Base-by-base conservation (phyloP, 2,888 invertebrate species). In the Calameuta filiformis region DNA sequence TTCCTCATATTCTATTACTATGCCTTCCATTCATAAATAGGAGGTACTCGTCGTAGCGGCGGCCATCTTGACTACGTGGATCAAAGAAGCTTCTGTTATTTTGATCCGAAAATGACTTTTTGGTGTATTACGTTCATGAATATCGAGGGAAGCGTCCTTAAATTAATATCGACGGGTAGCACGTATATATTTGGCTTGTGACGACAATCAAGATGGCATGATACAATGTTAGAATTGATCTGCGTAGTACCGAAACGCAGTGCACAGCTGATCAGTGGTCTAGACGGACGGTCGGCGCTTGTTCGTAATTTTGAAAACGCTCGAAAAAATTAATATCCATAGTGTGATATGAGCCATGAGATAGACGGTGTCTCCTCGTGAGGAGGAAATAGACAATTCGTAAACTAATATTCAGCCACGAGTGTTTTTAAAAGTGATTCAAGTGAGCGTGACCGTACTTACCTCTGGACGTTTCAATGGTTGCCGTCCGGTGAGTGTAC, bases 181-280 rank as follows among this genome's bases (percentile, higher is more conserved):
- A 23, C 23, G 23, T 56, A 56, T 23, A 56, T 6, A 56, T 56
- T 56, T 56, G 56, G 9, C 23, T 56, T 56, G 23, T 56, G 56
- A 9, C 9, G 56, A 9, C 9, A 9, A 23, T 23, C 56, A 56
- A 56, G 9, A 56, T 56, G 23, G 56, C 23, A 23, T 56, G 23
- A 23, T 56, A 56, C 9, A 56, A 56, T 15, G 56, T 15, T 34
- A 23, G 23, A 74, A 37, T 35, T 37, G 74, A 30, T 11, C 11
- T 12, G 35, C 74, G 35, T 35, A 73, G 79, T 79, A 74, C 4
- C 56, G 35, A 76, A 79, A 76, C 79, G 76, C 74, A 89, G 89
- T 87, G 85, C 89, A 89, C 89, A 89, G 89, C 89, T 89, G 89
- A 89, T 89, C 88, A 84, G 89, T 87, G 86, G 85, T 82, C 82